phyloP scores from a whole-genome alignment of 2,797 vertebrate species.

The Lepidocolaptes lacrymiger region DNA sequence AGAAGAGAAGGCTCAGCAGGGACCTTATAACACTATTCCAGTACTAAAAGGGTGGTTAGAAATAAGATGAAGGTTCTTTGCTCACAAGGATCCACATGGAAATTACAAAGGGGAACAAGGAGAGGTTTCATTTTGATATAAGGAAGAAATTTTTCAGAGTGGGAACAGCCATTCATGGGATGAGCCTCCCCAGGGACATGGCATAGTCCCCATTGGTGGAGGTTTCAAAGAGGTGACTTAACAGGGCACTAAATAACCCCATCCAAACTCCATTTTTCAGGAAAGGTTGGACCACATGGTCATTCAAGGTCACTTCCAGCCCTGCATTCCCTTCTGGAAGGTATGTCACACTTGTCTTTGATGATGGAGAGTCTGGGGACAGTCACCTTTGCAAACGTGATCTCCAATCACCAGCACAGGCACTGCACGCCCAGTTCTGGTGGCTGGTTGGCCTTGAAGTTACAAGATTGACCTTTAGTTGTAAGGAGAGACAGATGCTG shows the following conservation, averaged over 20 bases:
- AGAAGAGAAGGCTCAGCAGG: neutral
- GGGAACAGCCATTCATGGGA: neutral
- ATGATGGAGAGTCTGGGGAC: neutral
- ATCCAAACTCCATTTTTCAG: neutral
- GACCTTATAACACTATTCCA: neutral
- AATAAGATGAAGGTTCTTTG: neutral
- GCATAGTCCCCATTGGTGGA: fast-evolving
- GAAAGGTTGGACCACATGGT: neutral
- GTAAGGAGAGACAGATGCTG: neutral
- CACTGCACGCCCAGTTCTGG: neutral
- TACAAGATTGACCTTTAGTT: neutral
- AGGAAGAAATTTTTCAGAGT: neutral
- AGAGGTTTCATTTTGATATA: neutral
- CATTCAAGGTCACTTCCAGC: neutral
- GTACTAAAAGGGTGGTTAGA: neutral
- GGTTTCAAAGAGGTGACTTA: neutral
- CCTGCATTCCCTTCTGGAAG: neutral
- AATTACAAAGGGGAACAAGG: neutral
- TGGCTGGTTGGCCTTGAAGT: neutral
- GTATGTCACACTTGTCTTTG: neutral
- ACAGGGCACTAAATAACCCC: neutral
- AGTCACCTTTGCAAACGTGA: neutral
- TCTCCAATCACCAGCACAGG: neutral
- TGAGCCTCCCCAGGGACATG: neutral
- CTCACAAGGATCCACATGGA: neutral